Evolutionary conservation across 2,888 invertebrate species (phyloP).

Genomic region (Euphydryas editha): DNA sequence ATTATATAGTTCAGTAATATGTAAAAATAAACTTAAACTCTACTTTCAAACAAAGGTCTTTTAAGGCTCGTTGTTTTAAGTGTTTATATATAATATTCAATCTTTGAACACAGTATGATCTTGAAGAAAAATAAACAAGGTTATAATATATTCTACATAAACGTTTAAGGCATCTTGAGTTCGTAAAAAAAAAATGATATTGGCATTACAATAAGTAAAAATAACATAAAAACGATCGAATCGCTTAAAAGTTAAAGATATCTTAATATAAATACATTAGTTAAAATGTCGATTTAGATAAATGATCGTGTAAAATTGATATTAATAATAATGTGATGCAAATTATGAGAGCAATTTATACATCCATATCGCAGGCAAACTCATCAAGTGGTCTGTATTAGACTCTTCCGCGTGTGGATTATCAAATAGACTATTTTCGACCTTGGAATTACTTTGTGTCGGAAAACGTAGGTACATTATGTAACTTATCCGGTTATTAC

Average conservation of each 20-base stretch:
- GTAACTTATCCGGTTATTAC: conserved; percentile 13
- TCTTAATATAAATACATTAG: background rate
- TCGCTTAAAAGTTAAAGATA: background rate
- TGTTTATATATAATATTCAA: background rate
- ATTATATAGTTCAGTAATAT: too few relatives aligned
- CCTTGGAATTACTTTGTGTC: conserved; percentile 39
- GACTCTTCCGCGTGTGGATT: conserved; percentile 40
- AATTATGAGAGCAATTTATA: conserved; percentile 33
- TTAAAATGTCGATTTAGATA: background rate
- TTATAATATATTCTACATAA: conserved; percentile 5
- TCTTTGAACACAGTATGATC: background rate
- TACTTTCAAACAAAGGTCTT: background rate
- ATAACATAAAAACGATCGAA: background rate
- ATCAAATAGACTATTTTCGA: conserved; percentile 32
- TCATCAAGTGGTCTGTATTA: conserved; percentile 44
- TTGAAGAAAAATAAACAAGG: conserved; percentile 2
- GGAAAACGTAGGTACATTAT: conserved; percentile 28
- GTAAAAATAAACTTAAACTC: background rate
- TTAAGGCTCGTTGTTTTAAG: background rate
- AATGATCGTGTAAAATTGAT: conserved; percentile 11
- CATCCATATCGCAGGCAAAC: conserved; percentile 33
- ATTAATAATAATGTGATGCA: conserved; percentile 32
- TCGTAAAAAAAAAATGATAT: background rate
- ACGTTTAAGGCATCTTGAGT: background rate
- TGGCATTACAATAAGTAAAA: background rate